Evolutionary conservation across 2,888 invertebrate species (phyloP), one percentile per base, ranked within the genome.

Genomic region (Tetrapedia diversipes): DNA sequence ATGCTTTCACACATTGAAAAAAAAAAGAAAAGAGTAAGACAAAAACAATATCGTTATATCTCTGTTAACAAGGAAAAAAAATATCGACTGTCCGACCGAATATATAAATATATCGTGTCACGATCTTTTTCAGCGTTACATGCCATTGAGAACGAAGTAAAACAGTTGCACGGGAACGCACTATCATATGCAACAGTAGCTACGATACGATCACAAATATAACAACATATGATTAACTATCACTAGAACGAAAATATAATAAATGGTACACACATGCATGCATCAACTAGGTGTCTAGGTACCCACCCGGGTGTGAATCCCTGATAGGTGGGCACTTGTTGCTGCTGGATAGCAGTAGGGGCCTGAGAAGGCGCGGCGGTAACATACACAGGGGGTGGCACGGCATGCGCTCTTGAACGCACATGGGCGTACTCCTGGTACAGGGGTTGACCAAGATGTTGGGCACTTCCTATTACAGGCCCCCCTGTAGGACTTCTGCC

Each of bases 311-410:
- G 91, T 90, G 91, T 91, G 87, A 91, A 91, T 91, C 91, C 91
- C 89, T 91, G 91, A 87, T 91, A 91, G 89, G 91, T 90, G 89
- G 91, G 91, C 88, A 91, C 89, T 90, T 91, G 91, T 83, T 91
- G 91, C 83, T 91, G 91, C 81, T 91, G 91, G 69, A 91, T 90
- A 78, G 90, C 88, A 80, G 90, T 84, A 41, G 91, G 90, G 76
- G 90, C 88, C 83, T 91, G 91, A 75, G 91, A 86, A 66, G 91
- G 94, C 49, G 92, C 92, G 56, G 94, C 94, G 59, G 95, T 95
- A 51, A 95, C 95, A 90, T 95, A 96, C 54, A 96, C 95, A 53
- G 95, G 94, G 94, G 93, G 83, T 94, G 94, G 92, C 94, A 96
- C 90, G 69, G 91, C 90, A 83, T 91, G 91, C 70, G 89, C 89